Evolutionary conservation across 2,797 vertebrate species (phyloP).

Genomic region (Tarsius wallacei): DNA sequence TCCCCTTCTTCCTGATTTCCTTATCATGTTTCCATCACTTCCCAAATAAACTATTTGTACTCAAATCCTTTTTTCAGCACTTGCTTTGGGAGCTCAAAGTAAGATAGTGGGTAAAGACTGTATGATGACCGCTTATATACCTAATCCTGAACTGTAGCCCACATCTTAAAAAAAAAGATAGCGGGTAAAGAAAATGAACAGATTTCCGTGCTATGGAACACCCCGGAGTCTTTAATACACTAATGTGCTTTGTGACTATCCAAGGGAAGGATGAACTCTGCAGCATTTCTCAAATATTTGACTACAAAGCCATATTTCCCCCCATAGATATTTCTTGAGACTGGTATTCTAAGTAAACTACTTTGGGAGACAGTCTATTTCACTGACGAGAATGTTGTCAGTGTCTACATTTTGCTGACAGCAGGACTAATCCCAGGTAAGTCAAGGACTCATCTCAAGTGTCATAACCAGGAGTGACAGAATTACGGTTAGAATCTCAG

Average conservation of each 20-base stretch:
- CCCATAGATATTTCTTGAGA: neutral
- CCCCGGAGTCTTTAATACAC: conserved; percentile 59
- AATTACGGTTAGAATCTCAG: neutral
- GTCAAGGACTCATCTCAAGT: neutral
- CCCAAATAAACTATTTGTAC: neutral
- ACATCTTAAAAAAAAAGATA: neutral
- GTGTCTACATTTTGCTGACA: neutral
- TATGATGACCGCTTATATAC: no score
- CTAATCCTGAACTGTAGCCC: no score
- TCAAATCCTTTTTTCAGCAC: conserved; percentile 1
- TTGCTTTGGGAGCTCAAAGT: conserved; percentile 4
- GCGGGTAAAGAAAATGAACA: conserved; percentile 25
- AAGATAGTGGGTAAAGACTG: neutral
- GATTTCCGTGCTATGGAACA: conserved; percentile 64
- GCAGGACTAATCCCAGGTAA: neutral
- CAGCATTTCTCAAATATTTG: conserved; percentile 56
- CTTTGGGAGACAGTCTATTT: conserved; percentile 59
- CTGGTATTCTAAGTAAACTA: conserved; percentile 55
- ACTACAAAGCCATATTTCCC: neutral
- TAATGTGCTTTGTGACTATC: conserved; percentile 31
- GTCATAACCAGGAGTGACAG: neutral
- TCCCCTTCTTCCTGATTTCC: neutral
- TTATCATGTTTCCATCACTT: neutral
- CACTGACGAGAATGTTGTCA: neutral
- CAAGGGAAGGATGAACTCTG: conserved; percentile 2